Percentiles rank a stretch among this genome's conserved stretches.
phyloP scores from a whole-genome alignment of 1,140 invertebrate species.

The Cyphomyrmex costatus region DNA sequence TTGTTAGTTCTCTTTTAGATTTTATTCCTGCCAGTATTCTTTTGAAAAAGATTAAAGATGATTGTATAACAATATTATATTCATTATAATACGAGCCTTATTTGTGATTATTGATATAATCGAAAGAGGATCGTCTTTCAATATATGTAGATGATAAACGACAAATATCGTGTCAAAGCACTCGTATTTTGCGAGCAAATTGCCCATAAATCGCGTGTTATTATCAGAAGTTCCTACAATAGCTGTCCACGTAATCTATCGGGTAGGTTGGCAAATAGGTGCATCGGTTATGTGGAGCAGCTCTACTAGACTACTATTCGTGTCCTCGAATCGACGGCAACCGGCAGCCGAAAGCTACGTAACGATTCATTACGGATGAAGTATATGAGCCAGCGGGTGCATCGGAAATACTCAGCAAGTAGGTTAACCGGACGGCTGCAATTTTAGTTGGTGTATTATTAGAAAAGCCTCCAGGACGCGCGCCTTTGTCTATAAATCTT shows the following conservation, averaged over 20 bases:
- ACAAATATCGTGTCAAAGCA: constrained; percentile 32
- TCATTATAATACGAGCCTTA: not conserved
- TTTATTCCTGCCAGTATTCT: too few relatives aligned
- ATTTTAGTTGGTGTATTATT: constrained; percentile 64
- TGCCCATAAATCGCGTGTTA: constrained; percentile 46
- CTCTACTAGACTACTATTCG: not conserved
- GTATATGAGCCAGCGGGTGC: constrained; percentile 22
- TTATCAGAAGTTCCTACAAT: constrained; percentile 51
- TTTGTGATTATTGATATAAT: constrained; percentile 9
- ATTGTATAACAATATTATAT: not conserved
- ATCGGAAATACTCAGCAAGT: constrained; percentile 51
- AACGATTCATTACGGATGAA: constrained; percentile 27
- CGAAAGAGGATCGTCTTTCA: not conserved
- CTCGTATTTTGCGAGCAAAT: constrained; percentile 46
- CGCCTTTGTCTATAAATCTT: constrained; percentile 50
- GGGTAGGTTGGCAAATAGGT: constrained; percentile 25
- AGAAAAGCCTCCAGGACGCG: constrained; percentile 43
- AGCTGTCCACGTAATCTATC: constrained; percentile 33
- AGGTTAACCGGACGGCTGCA: constrained; percentile 48
- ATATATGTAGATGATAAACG: constrained; percentile 36
- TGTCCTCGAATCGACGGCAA: constrained; percentile 42
- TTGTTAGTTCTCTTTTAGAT: too few relatives aligned
- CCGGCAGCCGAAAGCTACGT: constrained; percentile 27
- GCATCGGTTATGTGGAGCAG: constrained; percentile 29
- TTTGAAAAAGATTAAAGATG: too few relatives aligned